Evolutionary conservation across 1,140 invertebrate species (phyloP).

Genomic region (Panonychus citri): DNA sequence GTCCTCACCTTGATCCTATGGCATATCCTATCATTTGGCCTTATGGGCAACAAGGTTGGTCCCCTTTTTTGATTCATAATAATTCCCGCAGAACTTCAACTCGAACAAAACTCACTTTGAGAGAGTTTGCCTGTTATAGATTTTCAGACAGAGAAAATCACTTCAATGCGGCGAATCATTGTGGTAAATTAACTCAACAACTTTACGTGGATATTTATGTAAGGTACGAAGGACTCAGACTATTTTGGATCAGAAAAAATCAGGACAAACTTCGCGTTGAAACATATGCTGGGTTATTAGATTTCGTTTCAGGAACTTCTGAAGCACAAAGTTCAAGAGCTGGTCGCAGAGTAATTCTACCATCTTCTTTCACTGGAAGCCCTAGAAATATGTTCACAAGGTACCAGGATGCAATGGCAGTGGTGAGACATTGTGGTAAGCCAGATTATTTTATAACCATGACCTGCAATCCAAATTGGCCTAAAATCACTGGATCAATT

Average conservation of each 20-base stretch:
- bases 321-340: background rate
- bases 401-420: constrained; percentile 19
- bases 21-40: background rate
- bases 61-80: background rate
- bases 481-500: constrained; percentile 21
- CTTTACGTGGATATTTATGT: background rate
- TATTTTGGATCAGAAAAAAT: background rate
- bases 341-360: constrained; percentile 7
- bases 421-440: constrained; percentile 18
- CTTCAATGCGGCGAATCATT: background rate
- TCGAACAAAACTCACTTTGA: background rate
- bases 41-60: background rate
- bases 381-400: constrained; percentile 9
- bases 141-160: background rate
- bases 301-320: too few relatives aligned
- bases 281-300: too few relatives aligned
- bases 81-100: background rate
- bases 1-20: background rate
- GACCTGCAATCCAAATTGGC: constrained; percentile 28
- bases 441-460: constrained; percentile 26
- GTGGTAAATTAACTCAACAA: background rate
- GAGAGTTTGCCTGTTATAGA: background rate
- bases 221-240: background rate
- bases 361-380: constrained; percentile 9
- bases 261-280: background rate